Conservation (phyloP, 2,888 invertebrate species). For the Anaspis maculata region DNA sequence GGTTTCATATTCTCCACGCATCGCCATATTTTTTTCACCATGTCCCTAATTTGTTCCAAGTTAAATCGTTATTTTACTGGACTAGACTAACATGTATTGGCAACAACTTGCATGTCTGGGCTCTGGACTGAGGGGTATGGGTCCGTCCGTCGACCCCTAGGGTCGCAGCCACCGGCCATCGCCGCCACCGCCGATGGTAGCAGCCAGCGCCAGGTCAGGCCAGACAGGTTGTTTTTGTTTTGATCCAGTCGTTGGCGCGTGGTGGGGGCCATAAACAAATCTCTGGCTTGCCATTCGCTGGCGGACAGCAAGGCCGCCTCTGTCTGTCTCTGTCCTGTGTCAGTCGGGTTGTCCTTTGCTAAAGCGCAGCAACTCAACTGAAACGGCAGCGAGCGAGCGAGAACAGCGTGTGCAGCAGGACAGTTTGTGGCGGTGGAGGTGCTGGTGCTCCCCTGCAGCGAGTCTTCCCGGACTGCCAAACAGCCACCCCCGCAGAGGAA, state of each 20-base stretch:
- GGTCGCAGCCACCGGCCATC: slow-evolving; percentile 15
- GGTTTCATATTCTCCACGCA: too few species aligned
- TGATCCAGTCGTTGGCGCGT: slow-evolving; percentile 28
- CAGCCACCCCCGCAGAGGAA: slow-evolving; percentile 17
- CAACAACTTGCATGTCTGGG: too few species aligned
- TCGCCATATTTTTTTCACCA: too few species aligned
- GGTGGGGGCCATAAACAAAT: slow-evolving; percentile 34
- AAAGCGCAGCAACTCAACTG: too few species aligned
- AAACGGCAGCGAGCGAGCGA: not conserved
- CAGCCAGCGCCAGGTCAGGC: too few species aligned
- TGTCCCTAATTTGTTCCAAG: too few species aligned
- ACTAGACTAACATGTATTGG: too few species aligned
- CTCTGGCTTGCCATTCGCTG: slow-evolving; percentile 24
- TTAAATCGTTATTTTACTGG: too few species aligned
- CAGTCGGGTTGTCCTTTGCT: too few species aligned
- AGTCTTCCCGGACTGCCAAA: slow-evolving; percentile 9
- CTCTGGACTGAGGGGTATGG: too few species aligned
- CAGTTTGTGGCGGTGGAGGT: too few species aligned
- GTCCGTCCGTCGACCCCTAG: slow-evolving; percentile 34
- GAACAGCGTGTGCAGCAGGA: slow-evolving; percentile 27
- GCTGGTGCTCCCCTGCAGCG: slow-evolving; percentile 15
- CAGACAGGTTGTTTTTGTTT: slow-evolving; percentile 39
- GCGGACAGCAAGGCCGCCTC: slow-evolving; percentile 27
- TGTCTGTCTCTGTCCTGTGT: too few species aligned
- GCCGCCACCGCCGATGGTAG: slow-evolving; percentile 10